Base-by-base conservation (phyloP, 2,113 vertebrate species). In the Mionectes macconnelli region DNA sequence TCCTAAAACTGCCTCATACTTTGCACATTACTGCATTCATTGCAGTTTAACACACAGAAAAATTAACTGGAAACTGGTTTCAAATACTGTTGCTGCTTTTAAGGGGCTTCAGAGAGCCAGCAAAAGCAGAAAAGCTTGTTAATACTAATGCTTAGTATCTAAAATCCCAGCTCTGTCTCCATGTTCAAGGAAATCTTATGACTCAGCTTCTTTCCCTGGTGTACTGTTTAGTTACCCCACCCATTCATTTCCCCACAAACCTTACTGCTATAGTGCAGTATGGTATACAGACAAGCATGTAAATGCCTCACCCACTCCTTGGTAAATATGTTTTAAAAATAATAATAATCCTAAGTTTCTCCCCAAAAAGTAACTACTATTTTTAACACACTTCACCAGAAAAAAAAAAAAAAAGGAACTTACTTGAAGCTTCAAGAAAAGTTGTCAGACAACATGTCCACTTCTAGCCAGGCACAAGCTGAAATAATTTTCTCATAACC, bases 171-270 rank as follows among this genome's bases (percentile, higher is more conserved):
- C 33, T 84, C 90, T 69, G 59, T 73, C 60, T 85, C 70, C 74
- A 57, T 53, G 63, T 21, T 82, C 62, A 87, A 83, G 91, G 30
- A 53, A 95, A 91, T n/a, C 52, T 89, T 93, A 77, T 91, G 91
- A 97, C 68, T 97, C 93, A 93, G 92, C 66, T 90, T 62, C 45
- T 94, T 93, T 94, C 93, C 91, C 95, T 82, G 53, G 86, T 83
- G 89, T 85, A 30, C 93, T 63, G 53, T 90, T 94, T 7, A 42
- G 57, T 81, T 27, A 96, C 94, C 89, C 88, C 94, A 96, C 90
- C 90, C 93, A 79, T 57, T 39, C 81, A 49, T 35, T 84, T 92
- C 90, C 66, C 73, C 88, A 89, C 78, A 79, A 89, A 56, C 73
- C 76, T 53, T 9, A 39, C 49, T 89, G 50, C 87, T 94, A 6